Evolutionary conservation across 2,113 vertebrate genomes (phyloP).

Genomic region (Peromyscus polionotus): DNA sequence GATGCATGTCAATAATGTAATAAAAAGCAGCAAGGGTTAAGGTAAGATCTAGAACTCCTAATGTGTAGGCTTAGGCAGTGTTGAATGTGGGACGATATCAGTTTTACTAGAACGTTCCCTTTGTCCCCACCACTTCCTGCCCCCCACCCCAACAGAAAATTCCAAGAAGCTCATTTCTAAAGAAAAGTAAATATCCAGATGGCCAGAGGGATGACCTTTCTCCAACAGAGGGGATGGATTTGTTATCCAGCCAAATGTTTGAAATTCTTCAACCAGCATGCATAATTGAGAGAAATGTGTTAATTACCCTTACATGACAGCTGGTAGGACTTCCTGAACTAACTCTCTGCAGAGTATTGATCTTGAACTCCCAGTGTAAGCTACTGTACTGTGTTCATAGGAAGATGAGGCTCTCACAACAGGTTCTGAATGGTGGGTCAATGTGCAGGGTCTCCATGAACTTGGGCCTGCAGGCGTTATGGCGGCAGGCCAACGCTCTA

Average conservation of each 20-base stretch:
- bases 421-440: background rate
- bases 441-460: background rate
- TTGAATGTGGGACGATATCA: background rate
- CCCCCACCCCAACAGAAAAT: slow-evolving; percentile 65
- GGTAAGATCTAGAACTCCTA: background rate
- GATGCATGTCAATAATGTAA: background rate
- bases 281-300: slow-evolving; percentile 81
- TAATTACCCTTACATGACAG: slow-evolving; percentile 78
- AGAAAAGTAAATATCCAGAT: slow-evolving; percentile 82
- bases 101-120: slow-evolving; percentile 66
- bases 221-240: slow-evolving; percentile 70
- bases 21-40: background rate
- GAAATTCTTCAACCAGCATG: slow-evolving; percentile 82
- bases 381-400: background rate
- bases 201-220: slow-evolving; percentile 79
- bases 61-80: background rate
- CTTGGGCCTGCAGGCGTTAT: background rate
- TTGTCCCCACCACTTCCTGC: slow-evolving; percentile 20
- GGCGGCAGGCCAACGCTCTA: slow-evolving; percentile 26
- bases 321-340: slow-evolving; percentile 67
- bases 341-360: slow-evolving; percentile 57
- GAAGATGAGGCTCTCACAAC: background rate
- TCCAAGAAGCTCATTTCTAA: slow-evolving; percentile 75
- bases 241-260: slow-evolving; percentile 82
- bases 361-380: slow-evolving; percentile 23